phyloP scores from a whole-genome alignment of 2,797 vertebrate species.

The Coreius guichenoti region DNA sequence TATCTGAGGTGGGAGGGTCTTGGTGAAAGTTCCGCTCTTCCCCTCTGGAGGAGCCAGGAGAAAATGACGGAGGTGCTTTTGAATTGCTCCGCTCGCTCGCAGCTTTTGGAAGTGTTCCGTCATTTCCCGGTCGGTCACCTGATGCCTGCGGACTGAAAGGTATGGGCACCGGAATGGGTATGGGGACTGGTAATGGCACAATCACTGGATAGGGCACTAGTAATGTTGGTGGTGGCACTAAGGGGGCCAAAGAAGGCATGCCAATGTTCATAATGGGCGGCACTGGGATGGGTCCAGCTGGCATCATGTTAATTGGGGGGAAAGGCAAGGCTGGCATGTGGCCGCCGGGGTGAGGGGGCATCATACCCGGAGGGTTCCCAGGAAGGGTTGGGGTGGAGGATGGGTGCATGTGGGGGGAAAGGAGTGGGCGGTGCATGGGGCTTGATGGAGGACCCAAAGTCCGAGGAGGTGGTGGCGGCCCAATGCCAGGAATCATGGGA shows the following conservation, averaged over 20 bases:
- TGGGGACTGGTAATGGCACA: constrained; percentile 95
- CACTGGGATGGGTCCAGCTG: constrained; percentile 91
- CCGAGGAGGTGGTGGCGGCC: constrained; percentile 85
- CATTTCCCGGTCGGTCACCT: constrained; percentile 86
- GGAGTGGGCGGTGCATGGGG: constrained; percentile 93
- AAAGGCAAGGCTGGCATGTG: constrained; percentile 89
- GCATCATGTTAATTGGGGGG: constrained; percentile 94
- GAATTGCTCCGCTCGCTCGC: constrained; percentile 81
- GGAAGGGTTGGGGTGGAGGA: constrained; percentile 87
- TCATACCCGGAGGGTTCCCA: constrained; percentile 86
- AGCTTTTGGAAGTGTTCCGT: constrained; percentile 82
- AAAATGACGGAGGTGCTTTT: constrained; percentile 81
- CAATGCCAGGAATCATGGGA: constrained; percentile 94
- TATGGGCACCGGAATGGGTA: constrained; percentile 96
- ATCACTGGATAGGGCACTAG: constrained; percentile 98
- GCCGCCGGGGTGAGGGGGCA: constrained; percentile 85
- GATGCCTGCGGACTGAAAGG: constrained; percentile 88
- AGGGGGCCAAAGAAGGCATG: constrained; percentile 94
- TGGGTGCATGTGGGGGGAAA: constrained; percentile 91
- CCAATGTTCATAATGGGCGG: constrained; percentile 98
- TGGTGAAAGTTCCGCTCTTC: constrained; percentile 83
- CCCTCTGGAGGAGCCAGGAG: constrained; percentile 74
- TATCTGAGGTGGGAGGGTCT: constrained; percentile 80
- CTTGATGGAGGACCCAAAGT: constrained; percentile 87
- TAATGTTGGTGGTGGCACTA: constrained; percentile 96